Evolutionary conservation across 2,888 invertebrate species (phyloP).

Genomic region (Tenthredo amoena): DNA sequence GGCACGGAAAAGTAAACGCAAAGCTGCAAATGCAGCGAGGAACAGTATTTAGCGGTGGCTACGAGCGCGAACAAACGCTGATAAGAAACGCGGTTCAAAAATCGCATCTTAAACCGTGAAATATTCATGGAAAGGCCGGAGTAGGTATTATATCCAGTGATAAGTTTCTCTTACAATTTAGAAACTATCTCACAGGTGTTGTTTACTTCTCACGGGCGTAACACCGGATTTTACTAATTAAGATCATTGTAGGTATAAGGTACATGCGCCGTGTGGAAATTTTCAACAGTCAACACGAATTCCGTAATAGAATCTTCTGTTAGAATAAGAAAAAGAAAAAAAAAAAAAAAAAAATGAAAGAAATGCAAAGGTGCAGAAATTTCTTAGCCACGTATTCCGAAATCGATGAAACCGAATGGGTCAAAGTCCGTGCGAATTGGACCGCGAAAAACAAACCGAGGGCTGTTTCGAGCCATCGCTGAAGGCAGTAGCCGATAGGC

Average conservation of each 20-base stretch:
- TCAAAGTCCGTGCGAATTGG: not conserved
- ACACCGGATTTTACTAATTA: slow-evolving; percentile 48
- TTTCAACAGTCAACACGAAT: not conserved
- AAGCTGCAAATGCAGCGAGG: slow-evolving; percentile 61
- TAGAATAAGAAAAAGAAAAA: not conserved
- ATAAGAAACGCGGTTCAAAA: not conserved
- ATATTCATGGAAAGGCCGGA: not conserved
- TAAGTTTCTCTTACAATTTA: slow-evolving; percentile 42
- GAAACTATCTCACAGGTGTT: slow-evolving; percentile 33
- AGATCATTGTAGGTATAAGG: slow-evolving; percentile 29
- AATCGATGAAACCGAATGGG: not conserved
- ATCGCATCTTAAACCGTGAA: not conserved
- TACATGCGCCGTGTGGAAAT: slow-evolving; percentile 32
- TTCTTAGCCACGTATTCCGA: not conserved
- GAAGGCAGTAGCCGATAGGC: slow-evolving; percentile 66
- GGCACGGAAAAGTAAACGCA: slow-evolving; percentile 60
- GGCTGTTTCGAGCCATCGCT: slow-evolving; percentile 63
- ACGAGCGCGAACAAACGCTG: slow-evolving; percentile 25
- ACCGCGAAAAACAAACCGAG: slow-evolving; percentile 12
- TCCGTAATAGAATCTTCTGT: not conserved
- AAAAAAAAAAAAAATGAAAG: not conserved
- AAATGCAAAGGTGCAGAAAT: not conserved
- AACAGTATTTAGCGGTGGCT: slow-evolving; percentile 60
- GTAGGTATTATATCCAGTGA: not conserved
- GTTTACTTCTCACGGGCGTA: slow-evolving; percentile 42